Base-by-base conservation (phyloP, 2,888 invertebrate genomes). In the Chloromyia formosa region DNA sequence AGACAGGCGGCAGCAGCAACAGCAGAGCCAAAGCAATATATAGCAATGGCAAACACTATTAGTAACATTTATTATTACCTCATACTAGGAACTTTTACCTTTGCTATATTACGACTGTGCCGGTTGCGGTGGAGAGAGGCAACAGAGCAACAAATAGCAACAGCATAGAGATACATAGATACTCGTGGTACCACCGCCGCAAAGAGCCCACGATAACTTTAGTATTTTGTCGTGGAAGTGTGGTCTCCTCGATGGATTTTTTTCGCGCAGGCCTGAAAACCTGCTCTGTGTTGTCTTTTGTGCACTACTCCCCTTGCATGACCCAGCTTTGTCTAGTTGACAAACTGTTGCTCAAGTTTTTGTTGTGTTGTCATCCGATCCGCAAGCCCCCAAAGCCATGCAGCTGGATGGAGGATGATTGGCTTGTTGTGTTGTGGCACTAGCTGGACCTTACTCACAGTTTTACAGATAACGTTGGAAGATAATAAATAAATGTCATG, bases 21-120 rank as follows among this genome's bases (percentile, higher is more conserved):
- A 12, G 16, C 16, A 56, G 18, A 66, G 49, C 3, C 42, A 66
- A 45, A 20, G 64, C 49, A 60, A 60, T 35, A 35, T 35, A 35
- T 60, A 60, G 60, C 60, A 40, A 40, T 14, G 40, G 62, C 40
- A 62, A 62, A 62, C 40, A 62, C 35, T 62, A 62, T 62, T 35
- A 62, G 62, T 62, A 62, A 62, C 62, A 49, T 35, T 35, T 35
- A 35, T 35, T 66, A 66, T 66, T 66, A 66, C 66, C 66, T 66
- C 66, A 66, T 66, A 66, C 66, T 42, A 66, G 66, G 66, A 66
- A 66, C 66, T 66, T 35, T 45, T 66, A 66, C 66, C 66, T 66
- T 66, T 49, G 12, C 12, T 49, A 35, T 12, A 22, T 23, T 66
- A 66, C 20, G 27, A 66, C 35, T 66, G 45, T 66, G 45, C 14